Conservation (phyloP, 92 coral and sea anemone genomes). For the Hydrozoanthus gracilis region DNA sequence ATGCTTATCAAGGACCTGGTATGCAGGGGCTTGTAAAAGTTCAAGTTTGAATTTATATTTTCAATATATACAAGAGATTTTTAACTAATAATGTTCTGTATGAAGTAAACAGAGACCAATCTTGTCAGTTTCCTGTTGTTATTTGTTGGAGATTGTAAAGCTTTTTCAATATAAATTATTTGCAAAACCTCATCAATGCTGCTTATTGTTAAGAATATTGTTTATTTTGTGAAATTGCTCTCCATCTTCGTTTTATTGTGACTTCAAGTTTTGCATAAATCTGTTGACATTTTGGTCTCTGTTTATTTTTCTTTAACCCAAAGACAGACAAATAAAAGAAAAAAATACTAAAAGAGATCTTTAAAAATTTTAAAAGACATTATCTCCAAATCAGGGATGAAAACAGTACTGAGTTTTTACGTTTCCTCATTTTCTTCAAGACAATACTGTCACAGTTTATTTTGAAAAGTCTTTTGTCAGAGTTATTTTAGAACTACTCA, state of each 20-base stretch:
- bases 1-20: conserved; percentile 76
- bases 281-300: neutral
- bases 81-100: neutral
- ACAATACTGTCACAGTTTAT: neutral
- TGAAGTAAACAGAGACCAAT: conserved; percentile 35
- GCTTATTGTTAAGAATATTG: neutral
- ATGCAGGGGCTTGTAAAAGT: conserved; percentile 94
- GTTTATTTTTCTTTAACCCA: neutral
- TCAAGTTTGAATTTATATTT: conserved; percentile 72
- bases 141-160: neutral
- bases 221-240: neutral
- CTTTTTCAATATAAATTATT: too few species aligned
- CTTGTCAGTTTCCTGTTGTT: neutral
- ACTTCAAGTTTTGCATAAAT: neutral
- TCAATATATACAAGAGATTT: conserved; percentile 28
- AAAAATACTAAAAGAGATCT: neutral
- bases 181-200: neutral
- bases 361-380: neutral
- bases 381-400: neutral
- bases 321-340: neutral
- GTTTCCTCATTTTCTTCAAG: neutral
- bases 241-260: neutral
- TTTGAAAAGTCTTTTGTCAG: neutral
- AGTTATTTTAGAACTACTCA: neutral
- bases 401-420: neutral